Percentiles rank a stretch among this genome's conserved stretches.
Evolutionary conservation across 2,888 invertebrate genomes (phyloP).

Genomic region (Drosophila meridiana): DNA sequence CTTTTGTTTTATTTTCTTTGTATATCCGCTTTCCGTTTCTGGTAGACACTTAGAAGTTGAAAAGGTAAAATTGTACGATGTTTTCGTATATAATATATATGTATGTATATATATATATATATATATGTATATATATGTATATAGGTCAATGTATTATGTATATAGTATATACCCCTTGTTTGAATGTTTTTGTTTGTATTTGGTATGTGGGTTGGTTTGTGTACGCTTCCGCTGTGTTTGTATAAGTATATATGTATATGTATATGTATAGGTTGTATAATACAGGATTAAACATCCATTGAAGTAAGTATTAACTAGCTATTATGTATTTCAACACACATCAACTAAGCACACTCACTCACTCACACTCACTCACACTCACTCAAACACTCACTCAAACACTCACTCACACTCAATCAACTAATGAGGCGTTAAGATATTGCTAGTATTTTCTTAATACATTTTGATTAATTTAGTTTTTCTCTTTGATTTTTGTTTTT

Average conservation of each 20-base stretch:
- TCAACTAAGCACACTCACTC: slow-evolving; percentile 13
- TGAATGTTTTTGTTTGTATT: slow-evolving; percentile 39
- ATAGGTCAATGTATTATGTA: slow-evolving; percentile 18
- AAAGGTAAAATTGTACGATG: slow-evolving; percentile 81
- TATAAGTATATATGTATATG: slow-evolving; percentile 40
- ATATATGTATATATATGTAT: slow-evolving; percentile 15
- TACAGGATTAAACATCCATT: slow-evolving; percentile 44
- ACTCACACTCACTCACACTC: slow-evolving; percentile 11
- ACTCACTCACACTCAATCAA: slow-evolving; percentile 11
- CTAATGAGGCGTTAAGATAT: slow-evolving; percentile 47
- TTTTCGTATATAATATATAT: slow-evolving; percentile 45
- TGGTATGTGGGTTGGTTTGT: slow-evolving; percentile 30
- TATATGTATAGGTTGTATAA: slow-evolving; percentile 47
- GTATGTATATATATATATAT: slow-evolving; percentile 38
- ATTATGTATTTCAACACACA: slow-evolving; percentile 23
- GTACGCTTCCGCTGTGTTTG: slow-evolving; percentile 31
- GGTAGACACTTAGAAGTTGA: slow-evolving; percentile 82
- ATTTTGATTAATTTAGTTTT: slow-evolving; percentile 51
- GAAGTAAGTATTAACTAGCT: slow-evolving; percentile 39
- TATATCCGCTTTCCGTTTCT: slow-evolving; percentile 61
- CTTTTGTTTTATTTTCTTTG: slow-evolving; percentile 21
- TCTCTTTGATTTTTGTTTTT: slow-evolving; percentile 14
- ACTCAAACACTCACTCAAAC: slow-evolving; percentile 14
- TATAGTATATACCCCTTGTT: slow-evolving; percentile 38
- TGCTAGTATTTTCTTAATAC: slow-evolving; percentile 48